Percentiles rank a stretch among this genome's conserved stretches.
Evolutionary conservation across 2,797 vertebrate species (phyloP).

Genomic region (Allobates femoralis): DNA sequence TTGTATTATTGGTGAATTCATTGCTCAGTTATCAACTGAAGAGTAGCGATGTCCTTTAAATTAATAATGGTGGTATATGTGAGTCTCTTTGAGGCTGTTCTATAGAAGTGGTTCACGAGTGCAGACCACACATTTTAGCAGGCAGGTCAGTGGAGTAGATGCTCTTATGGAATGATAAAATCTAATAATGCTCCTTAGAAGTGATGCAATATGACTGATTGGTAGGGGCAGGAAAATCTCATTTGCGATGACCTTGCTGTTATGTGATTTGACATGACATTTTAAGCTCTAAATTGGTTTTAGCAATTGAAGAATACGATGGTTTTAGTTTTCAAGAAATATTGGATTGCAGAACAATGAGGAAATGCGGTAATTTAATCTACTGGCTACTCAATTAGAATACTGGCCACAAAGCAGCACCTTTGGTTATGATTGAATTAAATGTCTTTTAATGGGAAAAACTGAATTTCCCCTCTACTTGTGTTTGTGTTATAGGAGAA

Average conservation of each 20-base stretch:
- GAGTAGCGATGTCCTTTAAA: slow-evolving; percentile 74
- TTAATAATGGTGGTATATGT: slow-evolving; percentile 75
- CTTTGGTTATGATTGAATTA: slow-evolving; percentile 73
- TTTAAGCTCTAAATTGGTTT: slow-evolving; percentile 80
- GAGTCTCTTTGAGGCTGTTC: slow-evolving; percentile 79
- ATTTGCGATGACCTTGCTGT: slow-evolving; percentile 79
- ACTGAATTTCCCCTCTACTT: slow-evolving; percentile 47
- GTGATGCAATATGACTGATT: slow-evolving; percentile 80
- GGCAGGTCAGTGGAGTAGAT: slow-evolving; percentile 71
- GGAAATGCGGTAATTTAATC: slow-evolving; percentile 76
- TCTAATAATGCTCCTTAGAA: slow-evolving; percentile 78
- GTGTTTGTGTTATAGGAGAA: slow-evolving; percentile 52
- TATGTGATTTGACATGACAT: slow-evolving; percentile 80
- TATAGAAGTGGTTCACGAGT: slow-evolving; percentile 73
- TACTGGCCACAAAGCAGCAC: slow-evolving; percentile 68
- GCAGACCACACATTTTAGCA: slow-evolving; percentile 74
- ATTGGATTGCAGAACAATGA: slow-evolving; percentile 76
- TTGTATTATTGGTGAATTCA: slow-evolving; percentile 74
- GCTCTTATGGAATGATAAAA: slow-evolving; percentile 80
- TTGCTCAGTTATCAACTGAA: slow-evolving; percentile 72
- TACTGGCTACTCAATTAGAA: slow-evolving; percentile 73
- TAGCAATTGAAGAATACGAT: slow-evolving; percentile 78
- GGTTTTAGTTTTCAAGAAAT: slow-evolving; percentile 77
- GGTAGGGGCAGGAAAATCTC: slow-evolving; percentile 80
- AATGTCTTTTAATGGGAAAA: slow-evolving; percentile 55